A percentile compares a stretch with the other conserved stretches of the same genome.
Conservation (phyloP, 2,888 invertebrate genomes). For the Drosophila crucigera region DNA sequence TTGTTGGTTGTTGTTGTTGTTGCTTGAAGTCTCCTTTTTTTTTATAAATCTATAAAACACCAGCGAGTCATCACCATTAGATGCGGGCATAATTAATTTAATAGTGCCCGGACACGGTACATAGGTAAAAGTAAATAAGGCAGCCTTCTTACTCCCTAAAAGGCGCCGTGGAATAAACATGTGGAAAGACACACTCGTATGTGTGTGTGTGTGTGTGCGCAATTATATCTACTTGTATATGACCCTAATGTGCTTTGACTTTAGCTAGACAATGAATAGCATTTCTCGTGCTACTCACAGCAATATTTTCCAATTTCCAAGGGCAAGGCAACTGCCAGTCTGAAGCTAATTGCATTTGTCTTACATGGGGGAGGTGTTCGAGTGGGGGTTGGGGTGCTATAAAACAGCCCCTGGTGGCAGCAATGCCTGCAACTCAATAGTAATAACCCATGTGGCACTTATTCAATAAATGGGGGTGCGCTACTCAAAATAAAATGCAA, state of each 20-base stretch:
- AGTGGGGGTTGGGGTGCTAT: not conserved
- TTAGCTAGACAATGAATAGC: constrained; percentile 66
- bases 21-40: constrained; percentile 27
- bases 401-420: constrained; percentile 27
- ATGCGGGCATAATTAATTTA: constrained; percentile 71
- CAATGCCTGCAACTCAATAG: constrained; percentile 26
- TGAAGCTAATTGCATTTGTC: constrained; percentile 50
- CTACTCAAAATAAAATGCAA: constrained; percentile 44
- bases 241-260: constrained; percentile 40
- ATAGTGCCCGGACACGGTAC: constrained; percentile 64
- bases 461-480: constrained; percentile 36
- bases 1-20: not conserved
- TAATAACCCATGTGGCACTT: constrained; percentile 52
- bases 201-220: not conserved
- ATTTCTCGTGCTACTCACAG: constrained; percentile 28
- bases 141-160: not conserved
- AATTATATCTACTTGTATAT: constrained; percentile 20
- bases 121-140: constrained; percentile 52
- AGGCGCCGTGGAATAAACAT: constrained; percentile 10
- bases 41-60: constrained; percentile 61
- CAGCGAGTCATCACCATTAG: constrained; percentile 55
- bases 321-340: constrained; percentile 52
- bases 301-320: constrained; percentile 61
- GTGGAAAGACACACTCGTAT: constrained; percentile 8
- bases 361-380: not conserved